Evolutionary conservation across 2,797 vertebrate genomes (phyloP), one percentile per base, ranked within the genome.

Genomic region (Parotocinclus haroldoi): DNA sequence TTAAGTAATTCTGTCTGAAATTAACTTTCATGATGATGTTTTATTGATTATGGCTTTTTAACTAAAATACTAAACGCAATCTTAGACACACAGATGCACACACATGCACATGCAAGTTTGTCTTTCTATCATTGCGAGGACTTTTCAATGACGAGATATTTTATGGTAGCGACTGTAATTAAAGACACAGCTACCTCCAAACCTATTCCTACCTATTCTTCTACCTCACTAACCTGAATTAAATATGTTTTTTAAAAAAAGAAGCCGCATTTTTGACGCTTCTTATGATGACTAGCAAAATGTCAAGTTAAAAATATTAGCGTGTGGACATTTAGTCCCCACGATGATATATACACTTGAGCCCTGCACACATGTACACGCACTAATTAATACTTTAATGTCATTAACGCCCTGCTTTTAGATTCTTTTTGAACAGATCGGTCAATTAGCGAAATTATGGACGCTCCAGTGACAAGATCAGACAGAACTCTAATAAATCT

Each of bases 1-100:
- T 88, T 85, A 85, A 88, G 88, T 66, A 45, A 86, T 89, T 88
- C 87, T 54, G 73, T 88, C 87, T 89, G 80, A 86, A 83, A 82
- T 63, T 58, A 60, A 74, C 63, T 79, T 83, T 85, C 76, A 87
- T 74, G 80, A 80, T 80, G 70, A 65, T 87, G 71, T 80, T 83
- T 87, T 83, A 89, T 88, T 87, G 62, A 88, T 78, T 65, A 17
- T 77, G 76, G 71, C 2, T 27, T 75, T 76, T 82, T 79, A 79
- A 63, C 1, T 27, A 5, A 65, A 76, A 71, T 59, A 80, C 27
- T 27, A 27, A 27, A 27, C 27, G 27, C 27, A 27, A 5, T 27
- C 27, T 27, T 5, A 27, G 5, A 27, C 27, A 27, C 27, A 27
- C 2, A 27, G n/a, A n/a, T n/a, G n/a, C 27, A 2, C 27, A 27